Evolutionary conservation across 1,140 invertebrate species (phyloP).

Genomic region (Diorhabda sublineata): DNA sequence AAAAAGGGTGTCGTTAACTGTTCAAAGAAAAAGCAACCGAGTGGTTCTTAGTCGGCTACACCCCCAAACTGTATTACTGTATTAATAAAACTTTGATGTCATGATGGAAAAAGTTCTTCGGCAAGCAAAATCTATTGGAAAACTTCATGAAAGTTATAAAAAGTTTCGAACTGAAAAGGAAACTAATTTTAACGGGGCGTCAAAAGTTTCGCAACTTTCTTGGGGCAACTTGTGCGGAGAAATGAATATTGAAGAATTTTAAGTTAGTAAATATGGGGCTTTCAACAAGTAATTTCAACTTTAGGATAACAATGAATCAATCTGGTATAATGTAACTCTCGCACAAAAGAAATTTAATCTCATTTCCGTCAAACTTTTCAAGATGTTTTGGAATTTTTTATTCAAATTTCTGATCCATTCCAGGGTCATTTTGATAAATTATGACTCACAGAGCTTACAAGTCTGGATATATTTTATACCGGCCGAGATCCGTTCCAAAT

Average conservation of each 20-base stretch:
- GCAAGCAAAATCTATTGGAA: constrained; percentile 14
- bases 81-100: constrained; percentile 21
- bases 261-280: constrained; percentile 13
- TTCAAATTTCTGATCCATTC: no score
- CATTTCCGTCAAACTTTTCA: constrained; percentile 1
- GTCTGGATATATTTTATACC: no score
- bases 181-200: constrained; percentile 29
- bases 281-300: constrained; percentile 14
- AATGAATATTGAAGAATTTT: constrained; percentile 19
- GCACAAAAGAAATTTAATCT: not conserved
- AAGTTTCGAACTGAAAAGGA: constrained; percentile 23
- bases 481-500: no score
- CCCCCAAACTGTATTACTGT: constrained; percentile 8
- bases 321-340: constrained; percentile 5
- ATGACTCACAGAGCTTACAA: no score
- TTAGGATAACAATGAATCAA: constrained; percentile 12
- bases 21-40: not conserved
- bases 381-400: not conserved
- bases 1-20: not conserved
- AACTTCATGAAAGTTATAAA: constrained; percentile 23
- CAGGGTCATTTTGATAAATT: no score
- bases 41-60: not conserved
- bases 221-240: constrained; percentile 8
- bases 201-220: constrained; percentile 20
- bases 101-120: constrained; percentile 18